A percentile compares a stretch with the other conserved stretches of the same genome.
phyloP scores from a whole-genome alignment of 1,140 invertebrate genomes.

The Euura saliciscinereae region DNA sequence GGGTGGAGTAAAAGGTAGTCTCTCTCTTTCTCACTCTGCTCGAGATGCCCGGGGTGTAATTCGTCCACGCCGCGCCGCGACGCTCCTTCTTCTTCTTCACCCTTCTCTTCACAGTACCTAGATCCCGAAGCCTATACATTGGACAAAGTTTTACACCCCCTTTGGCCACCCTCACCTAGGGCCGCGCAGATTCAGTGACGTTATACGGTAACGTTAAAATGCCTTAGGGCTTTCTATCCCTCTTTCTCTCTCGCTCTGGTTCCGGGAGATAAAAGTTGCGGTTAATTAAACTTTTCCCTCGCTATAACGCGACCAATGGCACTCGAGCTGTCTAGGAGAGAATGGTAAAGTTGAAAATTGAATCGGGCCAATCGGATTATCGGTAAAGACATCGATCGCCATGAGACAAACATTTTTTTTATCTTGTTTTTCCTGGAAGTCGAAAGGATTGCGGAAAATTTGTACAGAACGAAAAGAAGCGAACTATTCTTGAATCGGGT shows the following conservation, averaged over 20 bases:
- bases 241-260: background rate
- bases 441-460: too few relatives aligned
- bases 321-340: background rate
- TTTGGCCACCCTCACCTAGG: background rate
- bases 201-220: conserved; percentile 7
- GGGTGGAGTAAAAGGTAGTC: background rate
- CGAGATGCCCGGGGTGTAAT: conserved; percentile 3
- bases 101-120: background rate
- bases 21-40: too few relatives aligned
- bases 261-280: background rate
- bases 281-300: conserved; percentile 5
- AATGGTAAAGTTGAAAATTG: background rate
- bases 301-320: background rate
- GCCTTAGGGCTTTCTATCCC: background rate
- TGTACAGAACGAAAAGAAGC: too few relatives aligned
- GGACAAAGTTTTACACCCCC: background rate
- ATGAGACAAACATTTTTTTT: too few relatives aligned
- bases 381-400: too few relatives aligned
- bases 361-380: background rate
- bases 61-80: conserved; percentile 5
- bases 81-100: conserved; percentile 9
- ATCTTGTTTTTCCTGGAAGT: too few relatives aligned
- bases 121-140: too few relatives aligned
- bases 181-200: background rate
- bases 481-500: too few relatives aligned